Base-by-base conservation (phyloP, 1,140 invertebrate genomes). In the Wiebesia pumilae region DNA sequence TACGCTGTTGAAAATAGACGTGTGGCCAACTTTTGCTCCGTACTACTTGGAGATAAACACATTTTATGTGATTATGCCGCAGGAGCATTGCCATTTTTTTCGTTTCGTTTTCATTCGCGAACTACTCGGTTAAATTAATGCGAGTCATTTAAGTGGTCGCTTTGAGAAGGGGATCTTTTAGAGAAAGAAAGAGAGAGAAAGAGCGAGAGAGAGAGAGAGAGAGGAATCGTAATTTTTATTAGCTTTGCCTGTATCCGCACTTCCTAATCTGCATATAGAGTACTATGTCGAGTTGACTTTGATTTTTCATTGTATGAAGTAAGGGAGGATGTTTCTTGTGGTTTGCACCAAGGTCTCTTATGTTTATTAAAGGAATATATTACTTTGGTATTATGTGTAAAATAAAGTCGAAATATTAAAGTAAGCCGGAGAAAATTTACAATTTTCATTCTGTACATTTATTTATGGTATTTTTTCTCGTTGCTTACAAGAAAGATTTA, bases 321-420 rank as follows among this genome's bases (percentile, higher is more conserved):
- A 43, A 0, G 27, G 73, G 9, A 2, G 73, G 21, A 21, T 69
- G 40, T 81, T 30, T 69, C 35, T 65, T 38, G 33, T 16, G 58
- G 33, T n/a, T 81, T 62, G 0, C 38, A 67, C 35, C 81, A 54
- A 83, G 47, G 47, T 71, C 67, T 83, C 43, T 83, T 71, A 73
- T 73, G 67, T 69, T 83, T 83, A 83, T 83, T 83, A 81, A 81
- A 81, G 38, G 62, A 81, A 81, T 47, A 47, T 12, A 40, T 81
- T 81, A 81, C 35, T 71, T 38, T 71, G 69, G 16, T 71, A 38
- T 30, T 71, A 30, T 14, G 69, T 38, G 71, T 75, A 75, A 75
- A n/a, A 47, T 75, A 81, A n/a, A 58, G 79, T 19, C 4, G 79
- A 12, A 3, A 43, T 43, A 81, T 27, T 27, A 38, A 54, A 38